Conservation (phyloP, 1,140 invertebrate species). For the Hypothenemus hampei region DNA sequence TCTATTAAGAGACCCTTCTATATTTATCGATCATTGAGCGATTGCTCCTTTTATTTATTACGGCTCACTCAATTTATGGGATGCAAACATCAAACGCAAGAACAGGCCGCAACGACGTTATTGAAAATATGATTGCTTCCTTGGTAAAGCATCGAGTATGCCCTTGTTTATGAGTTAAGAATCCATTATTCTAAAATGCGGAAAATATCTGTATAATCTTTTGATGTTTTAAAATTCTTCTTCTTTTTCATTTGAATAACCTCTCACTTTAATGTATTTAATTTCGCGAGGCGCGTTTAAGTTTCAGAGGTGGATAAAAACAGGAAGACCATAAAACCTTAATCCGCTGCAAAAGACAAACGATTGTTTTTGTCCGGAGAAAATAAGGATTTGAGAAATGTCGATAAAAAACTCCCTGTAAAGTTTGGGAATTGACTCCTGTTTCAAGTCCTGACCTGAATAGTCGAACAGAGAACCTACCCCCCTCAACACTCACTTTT, state of each 20-base stretch:
- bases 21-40: constrained; percentile 22
- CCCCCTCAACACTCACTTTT: constrained; percentile 10
- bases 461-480: constrained; percentile 15
- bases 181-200: not conserved
- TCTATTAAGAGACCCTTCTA: constrained; percentile 25
- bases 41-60: constrained; percentile 13
- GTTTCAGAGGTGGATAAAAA: no score
- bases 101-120: constrained; percentile 5
- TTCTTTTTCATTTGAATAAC: not conserved
- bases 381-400: constrained; percentile 22
- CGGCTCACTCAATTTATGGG: constrained; percentile 16
- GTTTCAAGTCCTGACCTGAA: constrained; percentile 24
- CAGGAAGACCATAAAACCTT: constrained; percentile 10
- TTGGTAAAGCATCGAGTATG: constrained; percentile 1
- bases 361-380: constrained; percentile 8
- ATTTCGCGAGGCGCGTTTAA: no score
- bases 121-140: constrained; percentile 17
- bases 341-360: constrained; percentile 17
- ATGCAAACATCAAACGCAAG: constrained; percentile 18
- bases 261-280: not conserved
- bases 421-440: constrained; percentile 19
- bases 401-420: constrained; percentile 17
- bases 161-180: constrained; percentile 5
- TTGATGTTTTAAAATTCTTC: not conserved
- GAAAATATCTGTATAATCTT: not conserved